Evolutionary conservation across 2,888 invertebrate species (phyloP).

Genomic region (Mimas tiliae): DNA sequence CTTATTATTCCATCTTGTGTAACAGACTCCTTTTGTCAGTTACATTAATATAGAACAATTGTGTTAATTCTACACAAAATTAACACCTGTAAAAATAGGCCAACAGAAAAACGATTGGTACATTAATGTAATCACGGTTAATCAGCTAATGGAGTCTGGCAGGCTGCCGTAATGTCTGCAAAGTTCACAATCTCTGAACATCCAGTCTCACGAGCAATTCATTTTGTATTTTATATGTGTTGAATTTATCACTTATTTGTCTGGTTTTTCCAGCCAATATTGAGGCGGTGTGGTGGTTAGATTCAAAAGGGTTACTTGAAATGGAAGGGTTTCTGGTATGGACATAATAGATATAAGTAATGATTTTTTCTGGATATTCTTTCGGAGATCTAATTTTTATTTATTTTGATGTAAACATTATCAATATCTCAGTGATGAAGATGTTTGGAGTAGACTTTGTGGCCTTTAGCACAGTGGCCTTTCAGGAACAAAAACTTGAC

Average conservation of each 20-base stretch:
- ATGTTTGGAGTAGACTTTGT: too few relatives aligned
- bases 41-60: background rate
- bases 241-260: conserved; percentile 4
- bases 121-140: conserved; percentile 59
- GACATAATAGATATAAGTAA: too few relatives aligned
- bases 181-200: conserved; percentile 61
- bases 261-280: background rate
- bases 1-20: too few relatives aligned
- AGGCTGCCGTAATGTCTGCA: conserved; percentile 53
- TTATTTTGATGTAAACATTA: too few relatives aligned
- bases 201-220: conserved; percentile 29
- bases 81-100: conserved; percentile 20
- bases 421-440: too few relatives aligned
- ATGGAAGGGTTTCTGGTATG: background rate
- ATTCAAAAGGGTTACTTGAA: background rate
- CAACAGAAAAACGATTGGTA: conserved; percentile 46
- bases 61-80: background rate
- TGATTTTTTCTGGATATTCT: too few relatives aligned
- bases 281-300: background rate
- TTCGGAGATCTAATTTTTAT: too few relatives aligned
- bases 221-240: conserved; percentile 18
- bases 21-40: too few relatives aligned
- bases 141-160: conserved; percentile 71
- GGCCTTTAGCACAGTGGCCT: too few relatives aligned
- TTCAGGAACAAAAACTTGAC: too few relatives aligned